phyloP scores from a whole-genome alignment of 2,888 invertebrate genomes.

The Neoascia interrupta region DNA sequence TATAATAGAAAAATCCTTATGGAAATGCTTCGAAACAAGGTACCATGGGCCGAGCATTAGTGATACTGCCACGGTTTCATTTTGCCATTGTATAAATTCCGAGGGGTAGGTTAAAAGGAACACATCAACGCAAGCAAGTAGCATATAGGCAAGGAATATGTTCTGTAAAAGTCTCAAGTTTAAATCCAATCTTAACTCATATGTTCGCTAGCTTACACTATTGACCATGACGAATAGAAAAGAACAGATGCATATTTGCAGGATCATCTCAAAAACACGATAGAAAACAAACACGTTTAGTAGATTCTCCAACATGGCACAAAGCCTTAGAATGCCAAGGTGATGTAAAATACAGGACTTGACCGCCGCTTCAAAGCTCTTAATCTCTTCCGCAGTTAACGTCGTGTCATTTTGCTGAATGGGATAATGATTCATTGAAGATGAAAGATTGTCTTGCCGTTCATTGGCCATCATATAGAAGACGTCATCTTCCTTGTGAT shows the following conservation, averaged over 20 bases:
- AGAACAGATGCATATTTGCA: conserved; percentile 42
- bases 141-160: not conserved
- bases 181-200: too few species aligned
- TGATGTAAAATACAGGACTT: conserved; percentile 71
- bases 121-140: conserved; percentile 12
- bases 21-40: conserved; percentile 51
- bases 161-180: too few species aligned
- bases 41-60: conserved; percentile 63
- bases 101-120: conserved; percentile 31
- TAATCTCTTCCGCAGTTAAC: not conserved
- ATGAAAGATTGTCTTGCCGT: not conserved
- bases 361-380: conserved; percentile 36
- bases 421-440: too few species aligned
- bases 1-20: conserved; percentile 57
- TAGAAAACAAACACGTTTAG: conserved; percentile 26
- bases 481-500: not conserved
- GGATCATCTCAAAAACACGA: conserved; percentile 20
- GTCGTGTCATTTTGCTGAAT: not conserved
- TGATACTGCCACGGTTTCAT: conserved; percentile 46
- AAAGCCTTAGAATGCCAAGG: conserved; percentile 70
- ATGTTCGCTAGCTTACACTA: too few species aligned
- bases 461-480: not conserved
- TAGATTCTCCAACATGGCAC: conserved; percentile 55
- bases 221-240: conserved; percentile 15
- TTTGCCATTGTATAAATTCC: conserved; percentile 25